Conservation (phyloP, 2,797 vertebrate species). For the Mycteria americana region DNA sequence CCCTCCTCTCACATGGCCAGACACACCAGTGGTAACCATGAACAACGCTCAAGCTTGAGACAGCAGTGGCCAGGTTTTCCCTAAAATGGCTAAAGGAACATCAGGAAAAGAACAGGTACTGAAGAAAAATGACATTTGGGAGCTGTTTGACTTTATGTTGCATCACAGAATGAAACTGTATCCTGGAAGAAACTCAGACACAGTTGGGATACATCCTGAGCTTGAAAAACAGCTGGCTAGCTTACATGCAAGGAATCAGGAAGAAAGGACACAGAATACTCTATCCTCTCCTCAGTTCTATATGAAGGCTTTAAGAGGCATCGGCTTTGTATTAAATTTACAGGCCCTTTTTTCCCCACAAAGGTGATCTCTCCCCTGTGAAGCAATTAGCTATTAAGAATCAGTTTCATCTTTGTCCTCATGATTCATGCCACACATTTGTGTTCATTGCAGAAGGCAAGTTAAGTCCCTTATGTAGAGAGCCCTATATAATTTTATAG, state of each 20-base stretch:
- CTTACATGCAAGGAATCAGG: not conserved
- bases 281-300: not conserved
- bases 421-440: conserved; percentile 20
- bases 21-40: not conserved
- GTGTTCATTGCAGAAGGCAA: conserved; percentile 32
- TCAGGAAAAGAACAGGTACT: not conserved
- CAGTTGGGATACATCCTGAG: not conserved
- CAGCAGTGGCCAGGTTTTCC: not conserved
- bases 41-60: not conserved
- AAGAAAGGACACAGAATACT: not conserved
- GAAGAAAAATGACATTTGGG: not conserved
- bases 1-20: not conserved
- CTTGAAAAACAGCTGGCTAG: not conserved
- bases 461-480: conserved; percentile 15
- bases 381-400: conserved; percentile 41
- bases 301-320: not conserved
- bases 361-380: conserved; percentile 25
- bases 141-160: not conserved
- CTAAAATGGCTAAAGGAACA: not conserved
- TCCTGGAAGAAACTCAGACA: not conserved
- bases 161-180: not conserved
- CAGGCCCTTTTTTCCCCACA: not conserved
- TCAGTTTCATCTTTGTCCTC: conserved; percentile 18
- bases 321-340: not conserved
- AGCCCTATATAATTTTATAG: conserved; percentile 51